Base-by-base conservation (phyloP, 2,888 invertebrate genomes). In the Calameuta filiformis region DNA sequence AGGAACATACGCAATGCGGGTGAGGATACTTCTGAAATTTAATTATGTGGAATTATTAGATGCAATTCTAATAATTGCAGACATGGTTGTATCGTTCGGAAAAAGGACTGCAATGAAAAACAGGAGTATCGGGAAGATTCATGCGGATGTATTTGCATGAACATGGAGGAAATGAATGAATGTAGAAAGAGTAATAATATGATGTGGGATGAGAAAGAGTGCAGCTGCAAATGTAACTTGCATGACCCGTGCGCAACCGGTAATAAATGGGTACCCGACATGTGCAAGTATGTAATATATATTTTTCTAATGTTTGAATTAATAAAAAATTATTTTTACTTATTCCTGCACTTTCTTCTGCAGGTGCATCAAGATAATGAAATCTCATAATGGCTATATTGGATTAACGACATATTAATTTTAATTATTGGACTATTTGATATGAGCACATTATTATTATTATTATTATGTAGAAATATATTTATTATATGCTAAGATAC, bases 1-100 rank as follows among this genome's bases (percentile, higher is more conserved):
- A 80, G 23, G 83, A 83, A 34, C 83, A 85, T 40, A 77, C 35
- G 30, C 71, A 68, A 33, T 84, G 84, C 83, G 82, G 76, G 84
- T 85, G 76, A 80, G 83, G 74, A 56, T 56, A 68, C 1, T 12
- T 75, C 0, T 40, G 68, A 68, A 75, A 34, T 75, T 37, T 68
- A 40, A 23, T 68, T 68, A 30, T 12, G n/a, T n/a, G 30, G 23
- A 12, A 30, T 74, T 34, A 75, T 33, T 37, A 75, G 34, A 75
- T 31, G 40, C 35, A 31, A 56, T 23, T 56, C 2, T 23, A 56
- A 56, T 35, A 34, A 56, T 77, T 75, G n/a, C 68, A 83, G 83
- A 75, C 83, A 82, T n/a, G 34, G 37, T 4, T 85, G 85, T 35
- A 80, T 68, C 33, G 77, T 82, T 34, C 78, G 35, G 69, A 23